Conservation (phyloP, 2,797 vertebrate species). For the Danio aesculapii region DNA sequence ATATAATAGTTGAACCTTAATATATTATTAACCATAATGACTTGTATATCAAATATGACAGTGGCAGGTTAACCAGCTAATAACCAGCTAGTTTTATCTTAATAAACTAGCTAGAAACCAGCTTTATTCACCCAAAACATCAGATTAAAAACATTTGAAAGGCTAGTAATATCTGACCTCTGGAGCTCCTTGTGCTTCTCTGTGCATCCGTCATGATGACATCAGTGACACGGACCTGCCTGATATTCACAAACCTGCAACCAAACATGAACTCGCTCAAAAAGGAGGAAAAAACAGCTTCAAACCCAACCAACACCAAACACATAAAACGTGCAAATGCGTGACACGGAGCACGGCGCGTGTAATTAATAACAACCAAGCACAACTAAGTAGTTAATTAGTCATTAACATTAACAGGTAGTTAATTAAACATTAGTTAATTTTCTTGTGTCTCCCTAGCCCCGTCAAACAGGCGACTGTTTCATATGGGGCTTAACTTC, state of each 20-base stretch:
- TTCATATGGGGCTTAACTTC: neutral
- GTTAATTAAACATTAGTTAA: slow-evolving; percentile 40
- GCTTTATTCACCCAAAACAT: neutral
- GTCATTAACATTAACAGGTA: slow-evolving; percentile 8
- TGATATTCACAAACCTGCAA: slow-evolving; percentile 26
- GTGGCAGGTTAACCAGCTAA: neutral
- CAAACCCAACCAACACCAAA: neutral
- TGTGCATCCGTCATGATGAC: slow-evolving; percentile 55
- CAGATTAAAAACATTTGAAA: neutral
- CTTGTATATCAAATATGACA: neutral
- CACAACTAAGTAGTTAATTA: slow-evolving; percentile 25
- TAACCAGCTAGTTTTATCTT: neutral
- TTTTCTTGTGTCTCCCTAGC: neutral
- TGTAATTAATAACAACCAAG: slow-evolving; percentile 1
- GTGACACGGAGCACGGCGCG: neutral
- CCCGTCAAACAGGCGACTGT: neutral
- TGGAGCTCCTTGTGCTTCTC: slow-evolving; percentile 43
- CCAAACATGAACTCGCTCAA: slow-evolving; percentile 12
- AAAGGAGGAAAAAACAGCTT: neutral
- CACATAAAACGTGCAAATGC: neutral
- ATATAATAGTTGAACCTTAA: neutral
- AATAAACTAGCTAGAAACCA: neutral
- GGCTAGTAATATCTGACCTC: slow-evolving; percentile 43
- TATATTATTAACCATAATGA: neutral
- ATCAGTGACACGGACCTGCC: slow-evolving; percentile 17